A percentile compares a stretch with the other conserved stretches of the same genome.
These are phyloP conservation scores for Lottia gigantea DNA, from an alignment of 2,888 invertebrate genomes.

Conservation along the genomic window DNA sequence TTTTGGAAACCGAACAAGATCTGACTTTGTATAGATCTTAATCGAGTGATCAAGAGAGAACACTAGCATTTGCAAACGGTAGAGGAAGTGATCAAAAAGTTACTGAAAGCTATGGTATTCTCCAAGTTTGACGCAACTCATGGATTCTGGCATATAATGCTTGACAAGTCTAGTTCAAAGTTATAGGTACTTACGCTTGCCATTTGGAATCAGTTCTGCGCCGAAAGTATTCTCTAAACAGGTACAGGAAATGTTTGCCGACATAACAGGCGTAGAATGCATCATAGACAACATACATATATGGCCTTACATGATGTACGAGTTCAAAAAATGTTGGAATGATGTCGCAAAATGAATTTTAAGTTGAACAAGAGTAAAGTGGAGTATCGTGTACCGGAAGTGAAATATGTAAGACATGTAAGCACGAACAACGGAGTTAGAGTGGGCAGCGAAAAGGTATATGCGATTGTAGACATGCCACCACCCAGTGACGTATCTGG, in stretches of 20 bases:
- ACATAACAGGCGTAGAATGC: slow-evolving; percentile 6
- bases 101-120: slow-evolving; percentile 29
- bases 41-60: slow-evolving; percentile 27
- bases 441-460: slow-evolving; percentile 29
- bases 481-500: slow-evolving; percentile 19
- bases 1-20: slow-evolving; percentile 26
- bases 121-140: slow-evolving; percentile 29
- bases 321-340: too few species aligned
- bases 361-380: too few species aligned
- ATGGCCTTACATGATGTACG: too few species aligned
- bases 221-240: slow-evolving; percentile 18
- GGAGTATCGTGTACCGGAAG: not conserved
- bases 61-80: slow-evolving; percentile 29
- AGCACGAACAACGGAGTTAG: slow-evolving; percentile 29
- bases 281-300: not conserved
- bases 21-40: slow-evolving; percentile 11
- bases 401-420: slow-evolving; percentile 31
- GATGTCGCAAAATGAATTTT: too few species aligned
- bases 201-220: slow-evolving; percentile 18
- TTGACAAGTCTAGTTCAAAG: slow-evolving; percentile 32
- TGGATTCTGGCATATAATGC: slow-evolving; percentile 33
- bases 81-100: slow-evolving; percentile 32
- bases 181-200: too few species aligned
- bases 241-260: slow-evolving; percentile 8
- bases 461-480: not conserved